Percentiles rank a stretch among this genome's conserved stretches.
phyloP scores from a whole-genome alignment of 35 echinoderm and acorn worm species.

The Apostichopus parvimensis region DNA sequence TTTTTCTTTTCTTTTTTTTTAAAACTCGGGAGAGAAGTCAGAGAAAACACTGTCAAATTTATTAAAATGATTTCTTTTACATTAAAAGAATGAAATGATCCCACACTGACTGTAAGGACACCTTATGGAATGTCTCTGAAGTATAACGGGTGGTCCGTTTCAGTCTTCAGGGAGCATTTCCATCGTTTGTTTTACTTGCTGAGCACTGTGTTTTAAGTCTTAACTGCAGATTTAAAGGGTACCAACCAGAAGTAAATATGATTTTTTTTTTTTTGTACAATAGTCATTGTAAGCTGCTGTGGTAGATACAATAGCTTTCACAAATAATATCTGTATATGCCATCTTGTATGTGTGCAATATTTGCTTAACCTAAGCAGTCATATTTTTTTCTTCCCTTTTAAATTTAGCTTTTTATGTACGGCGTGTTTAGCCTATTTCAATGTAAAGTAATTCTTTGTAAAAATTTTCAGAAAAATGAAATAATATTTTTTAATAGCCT shows the following conservation, averaged over 20 bases:
- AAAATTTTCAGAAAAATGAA: not conserved
- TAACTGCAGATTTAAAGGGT: not conserved
- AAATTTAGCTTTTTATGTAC: too few species aligned
- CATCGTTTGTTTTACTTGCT: not conserved
- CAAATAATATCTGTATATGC: not conserved
- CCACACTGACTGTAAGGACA: too few species aligned
- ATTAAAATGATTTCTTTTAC: too few species aligned
- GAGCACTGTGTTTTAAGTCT: not conserved
- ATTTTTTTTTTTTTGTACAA: not conserved
- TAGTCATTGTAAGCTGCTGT: not conserved
- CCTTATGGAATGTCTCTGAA: too few species aligned
- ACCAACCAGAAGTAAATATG: too few species aligned
- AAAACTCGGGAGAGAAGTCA: too few species aligned
- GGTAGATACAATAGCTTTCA: not conserved
- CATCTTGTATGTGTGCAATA: not conserved
- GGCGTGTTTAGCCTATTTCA: too few species aligned
- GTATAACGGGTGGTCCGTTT: not conserved
- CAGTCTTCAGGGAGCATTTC: not conserved
- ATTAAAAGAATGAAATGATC: too few species aligned
- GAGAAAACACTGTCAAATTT: too few species aligned
- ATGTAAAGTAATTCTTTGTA: not conserved
- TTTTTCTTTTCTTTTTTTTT: too few species aligned
- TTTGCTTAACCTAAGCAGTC: not conserved
- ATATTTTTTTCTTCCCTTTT: not conserved
- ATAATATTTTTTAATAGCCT: not conserved